Base-by-base conservation (phyloP, 2,113 vertebrate genomes). In the Cheilinus undulatus region DNA sequence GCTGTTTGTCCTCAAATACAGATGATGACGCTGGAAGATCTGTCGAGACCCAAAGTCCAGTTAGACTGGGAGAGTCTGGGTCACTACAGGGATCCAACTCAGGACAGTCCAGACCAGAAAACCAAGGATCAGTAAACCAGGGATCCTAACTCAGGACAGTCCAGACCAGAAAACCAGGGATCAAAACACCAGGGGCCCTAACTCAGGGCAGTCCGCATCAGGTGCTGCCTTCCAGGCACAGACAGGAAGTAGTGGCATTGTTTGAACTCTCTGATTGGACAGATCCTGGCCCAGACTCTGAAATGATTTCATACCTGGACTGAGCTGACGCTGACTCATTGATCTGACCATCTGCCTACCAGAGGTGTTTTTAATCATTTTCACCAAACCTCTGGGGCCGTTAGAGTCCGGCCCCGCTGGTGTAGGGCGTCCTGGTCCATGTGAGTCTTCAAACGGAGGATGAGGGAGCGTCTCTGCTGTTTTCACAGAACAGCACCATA, bases 401-500 rank as follows among this genome's bases (percentile, higher is more conserved):
- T 68, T 73, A 73, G 49, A 56, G 24, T 70, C 61, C 71, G 70
- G 80, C 60, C 52, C 30, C 32, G 38, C 36, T 56, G 65, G 69
- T 80, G 69, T 63, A 51, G 69, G 69, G 45, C 73, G 57, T 63
- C 51, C 50, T 69, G n/a, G n/a, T n/a, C 34, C n/a, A 46, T 74
- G 49, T 52, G 82, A 58, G 62, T 69, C 56, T 64, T 58, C 27
- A 68, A 63, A 57, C 43, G 51, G 70, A 19, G 22, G 53, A 12
- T 59, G 46, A 59, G 46, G 49, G 54, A 59, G 14, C 36, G 56
- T 27, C 36, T 66, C 36, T 67, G 46, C 69, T 57, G 51, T 57
- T 78, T 67, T 81, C 79, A 80, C 76, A 63, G 46, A 54, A 73
- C 78, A 84, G 73, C 75, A 48, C 79, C 78, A 73, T 88, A 88